Evolutionary conservation across 2,888 invertebrate species (phyloP).

Genomic region (Hypselothyrea guttata): DNA sequence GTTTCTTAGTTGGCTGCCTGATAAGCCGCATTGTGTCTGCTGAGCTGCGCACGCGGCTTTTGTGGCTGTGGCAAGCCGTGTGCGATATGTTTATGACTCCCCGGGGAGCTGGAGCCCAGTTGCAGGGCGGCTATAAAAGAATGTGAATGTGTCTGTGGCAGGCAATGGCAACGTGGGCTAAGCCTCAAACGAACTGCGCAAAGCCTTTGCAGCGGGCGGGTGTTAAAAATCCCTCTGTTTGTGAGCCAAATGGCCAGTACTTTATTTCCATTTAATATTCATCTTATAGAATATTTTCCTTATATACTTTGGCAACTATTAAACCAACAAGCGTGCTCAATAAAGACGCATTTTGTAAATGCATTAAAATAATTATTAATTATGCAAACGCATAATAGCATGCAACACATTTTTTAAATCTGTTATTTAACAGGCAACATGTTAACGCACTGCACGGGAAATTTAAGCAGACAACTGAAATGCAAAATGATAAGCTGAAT

Average conservation of each 20-base stretch:
- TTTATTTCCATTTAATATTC: conserved; percentile 25
- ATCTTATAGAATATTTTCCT: no score
- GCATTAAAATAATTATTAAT: no score
- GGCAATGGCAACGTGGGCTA: conserved; percentile 35
- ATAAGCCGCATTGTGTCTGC: conserved; percentile 73
- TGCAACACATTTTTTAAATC: no score
- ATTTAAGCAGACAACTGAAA: no score
- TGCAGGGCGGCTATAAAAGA: conserved; percentile 37
- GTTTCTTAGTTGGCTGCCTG: conserved; percentile 49
- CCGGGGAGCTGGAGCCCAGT: conserved; percentile 42
- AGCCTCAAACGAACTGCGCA: conserved; percentile 60
- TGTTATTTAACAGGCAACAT: no score
- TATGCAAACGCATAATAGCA: no score
- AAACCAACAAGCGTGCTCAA: no score
- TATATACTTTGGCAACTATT: no score
- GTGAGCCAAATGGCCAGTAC: conserved; percentile 12
- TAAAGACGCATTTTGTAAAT: no score
- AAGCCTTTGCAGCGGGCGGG: conserved; percentile 43
- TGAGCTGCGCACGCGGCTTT: conserved; percentile 77
- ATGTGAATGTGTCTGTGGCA: conserved; percentile 9
- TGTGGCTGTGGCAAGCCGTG: conserved; percentile 49
- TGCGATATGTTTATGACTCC: conserved; percentile 70
- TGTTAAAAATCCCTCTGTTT: conserved; percentile 29
- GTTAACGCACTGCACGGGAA: no score
- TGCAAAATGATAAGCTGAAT: no score